Percentiles rank a stretch among this genome's conserved stretches.
phyloP scores from a whole-genome alignment of 2,113 vertebrate genomes.

The Columba janthina region DNA sequence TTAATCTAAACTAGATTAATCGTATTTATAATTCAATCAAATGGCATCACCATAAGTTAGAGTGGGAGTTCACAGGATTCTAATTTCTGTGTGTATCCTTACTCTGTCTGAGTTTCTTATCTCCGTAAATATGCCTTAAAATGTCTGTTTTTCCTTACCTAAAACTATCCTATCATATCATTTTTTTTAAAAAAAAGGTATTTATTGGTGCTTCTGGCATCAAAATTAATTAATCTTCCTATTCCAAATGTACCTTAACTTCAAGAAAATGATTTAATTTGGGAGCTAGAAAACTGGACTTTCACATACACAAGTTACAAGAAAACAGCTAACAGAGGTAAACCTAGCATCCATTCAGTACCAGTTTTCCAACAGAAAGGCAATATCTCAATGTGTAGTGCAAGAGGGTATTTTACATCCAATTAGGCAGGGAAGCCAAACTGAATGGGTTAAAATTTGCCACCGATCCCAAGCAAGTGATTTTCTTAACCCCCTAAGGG shows the following conservation, averaged over 20 bases:
- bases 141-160: not conserved
- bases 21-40: not conserved
- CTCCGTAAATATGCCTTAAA: not conserved
- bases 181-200: not conserved
- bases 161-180: not conserved
- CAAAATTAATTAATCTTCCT: not conserved
- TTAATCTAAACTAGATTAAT: not conserved
- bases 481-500: conserved; percentile 75
- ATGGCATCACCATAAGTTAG: not conserved
- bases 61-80: not conserved
- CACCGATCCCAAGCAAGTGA: conserved; percentile 68
- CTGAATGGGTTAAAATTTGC: conserved; percentile 78
- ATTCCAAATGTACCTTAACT: not conserved
- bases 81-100: not conserved
- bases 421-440: conserved; percentile 61
- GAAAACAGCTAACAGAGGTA: not conserved
- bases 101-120: not conserved
- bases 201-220: not conserved
- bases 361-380: not conserved
- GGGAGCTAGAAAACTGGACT: not conserved
- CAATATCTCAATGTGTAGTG: not conserved
- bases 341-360: not conserved
- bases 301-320: not conserved
- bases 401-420: conserved; percentile 54
- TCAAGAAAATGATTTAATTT: not conserved